Conservation (phyloP, 2,888 invertebrate genomes). For the Poecilus cupreus region DNA sequence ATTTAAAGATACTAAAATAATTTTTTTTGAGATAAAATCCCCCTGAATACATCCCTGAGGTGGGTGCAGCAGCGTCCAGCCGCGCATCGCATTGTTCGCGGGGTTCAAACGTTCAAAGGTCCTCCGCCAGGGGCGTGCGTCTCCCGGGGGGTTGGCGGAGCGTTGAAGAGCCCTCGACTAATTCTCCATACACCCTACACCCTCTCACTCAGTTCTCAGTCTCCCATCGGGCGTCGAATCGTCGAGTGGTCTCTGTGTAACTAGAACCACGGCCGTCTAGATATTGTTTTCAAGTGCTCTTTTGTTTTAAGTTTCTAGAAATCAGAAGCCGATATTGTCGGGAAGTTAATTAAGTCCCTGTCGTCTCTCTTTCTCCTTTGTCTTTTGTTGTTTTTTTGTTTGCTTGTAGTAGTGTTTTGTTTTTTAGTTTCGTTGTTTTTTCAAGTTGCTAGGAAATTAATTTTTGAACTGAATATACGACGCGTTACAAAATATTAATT, state of each 20-base stretch:
- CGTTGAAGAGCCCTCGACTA: slow-evolving; percentile 47
- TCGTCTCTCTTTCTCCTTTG: not conserved
- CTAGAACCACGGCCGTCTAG: slow-evolving; percentile 33
- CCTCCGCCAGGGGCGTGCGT: not conserved
- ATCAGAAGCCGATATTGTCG: slow-evolving; percentile 57
- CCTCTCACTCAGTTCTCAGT: slow-evolving; percentile 27
- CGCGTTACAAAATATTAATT: slow-evolving; percentile 9
- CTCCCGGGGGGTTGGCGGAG: not conserved
- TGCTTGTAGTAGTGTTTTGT: slow-evolving; percentile 21
- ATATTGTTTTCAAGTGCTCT: slow-evolving; percentile 57
- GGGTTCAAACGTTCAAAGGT: slow-evolving; percentile 18
- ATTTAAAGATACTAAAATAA: no score
- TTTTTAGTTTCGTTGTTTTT: slow-evolving; percentile 6
- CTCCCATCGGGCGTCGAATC: slow-evolving; percentile 1
- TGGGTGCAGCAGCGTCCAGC: not conserved
- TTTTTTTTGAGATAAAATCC: not conserved
- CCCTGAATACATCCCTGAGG: not conserved
- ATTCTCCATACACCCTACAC: slow-evolving; percentile 46
- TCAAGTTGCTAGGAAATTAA: not conserved
- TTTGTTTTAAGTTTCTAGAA: slow-evolving; percentile 57
- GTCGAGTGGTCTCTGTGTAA: slow-evolving; percentile 42
- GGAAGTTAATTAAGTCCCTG: slow-evolving; percentile 53
- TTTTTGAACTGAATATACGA: not conserved
- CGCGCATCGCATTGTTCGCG: not conserved
- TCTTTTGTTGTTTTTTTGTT: slow-evolving; percentile 8